These are phyloP conservation scores for Tachina fera DNA, from an alignment of 2,888 invertebrate genomes.

Conservation along the genomic window DNA sequence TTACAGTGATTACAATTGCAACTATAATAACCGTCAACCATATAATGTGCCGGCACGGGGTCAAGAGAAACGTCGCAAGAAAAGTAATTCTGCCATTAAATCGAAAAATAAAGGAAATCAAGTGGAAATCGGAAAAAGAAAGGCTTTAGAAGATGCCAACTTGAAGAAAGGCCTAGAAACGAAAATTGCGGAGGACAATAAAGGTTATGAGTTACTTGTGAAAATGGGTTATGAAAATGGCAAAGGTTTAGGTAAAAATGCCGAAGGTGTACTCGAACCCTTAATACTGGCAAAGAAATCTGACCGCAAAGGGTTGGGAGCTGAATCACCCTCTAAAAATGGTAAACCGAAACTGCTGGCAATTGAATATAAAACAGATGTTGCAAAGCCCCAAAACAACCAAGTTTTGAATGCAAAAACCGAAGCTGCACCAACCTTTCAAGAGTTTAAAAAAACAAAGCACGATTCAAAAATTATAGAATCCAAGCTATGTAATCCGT, in stretches of 20 bases:
- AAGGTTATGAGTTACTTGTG: too few species aligned
- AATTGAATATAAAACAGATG: neutral
- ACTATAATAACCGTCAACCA: neutral
- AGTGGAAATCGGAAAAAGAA: neutral
- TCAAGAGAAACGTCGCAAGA: neutral
- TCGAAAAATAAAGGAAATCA: neutral
- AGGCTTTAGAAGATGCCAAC: constrained; percentile 15
- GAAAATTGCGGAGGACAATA: too few species aligned
- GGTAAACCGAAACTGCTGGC: neutral
- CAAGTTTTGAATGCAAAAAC: neutral
- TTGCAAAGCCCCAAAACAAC: neutral
- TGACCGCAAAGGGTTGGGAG: constrained; percentile 66
- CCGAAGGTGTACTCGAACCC: constrained; percentile 55
- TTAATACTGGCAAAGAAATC: constrained; percentile 29
- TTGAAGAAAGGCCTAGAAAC: too few species aligned
- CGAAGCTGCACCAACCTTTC: too few species aligned
- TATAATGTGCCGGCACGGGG: neutral
- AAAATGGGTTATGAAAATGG: too few species aligned
- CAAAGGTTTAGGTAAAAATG: constrained; percentile 42
- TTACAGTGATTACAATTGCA: neutral
- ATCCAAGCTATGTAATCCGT: neutral
- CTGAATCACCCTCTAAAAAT: neutral
- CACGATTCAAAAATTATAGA: neutral
- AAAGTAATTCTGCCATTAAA: too few species aligned
- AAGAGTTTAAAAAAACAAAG: neutral